phyloP scores from a whole-genome alignment of 2,113 vertebrate genomes.

The Otis tarda region DNA sequence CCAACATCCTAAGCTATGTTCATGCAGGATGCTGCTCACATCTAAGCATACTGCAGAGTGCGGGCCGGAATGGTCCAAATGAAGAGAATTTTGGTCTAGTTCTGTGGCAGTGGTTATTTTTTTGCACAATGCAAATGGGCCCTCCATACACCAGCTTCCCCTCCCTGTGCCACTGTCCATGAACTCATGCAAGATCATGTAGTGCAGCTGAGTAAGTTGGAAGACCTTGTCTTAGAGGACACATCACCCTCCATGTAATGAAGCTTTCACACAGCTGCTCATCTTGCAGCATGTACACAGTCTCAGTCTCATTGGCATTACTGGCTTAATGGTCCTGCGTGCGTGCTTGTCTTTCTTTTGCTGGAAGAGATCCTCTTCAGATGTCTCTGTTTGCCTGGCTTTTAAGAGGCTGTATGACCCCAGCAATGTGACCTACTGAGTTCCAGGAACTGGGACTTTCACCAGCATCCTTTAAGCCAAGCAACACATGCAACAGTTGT shows the following conservation, averaged over 20 bases:
- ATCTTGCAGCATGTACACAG: background rate
- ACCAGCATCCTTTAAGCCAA: background rate
- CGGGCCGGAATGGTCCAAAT: background rate
- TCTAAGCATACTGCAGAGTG: background rate
- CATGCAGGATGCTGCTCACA: background rate
- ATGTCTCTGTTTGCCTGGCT: background rate
- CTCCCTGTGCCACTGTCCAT: background rate
- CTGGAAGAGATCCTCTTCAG: background rate
- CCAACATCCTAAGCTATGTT: background rate
- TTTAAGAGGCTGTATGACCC: background rate
- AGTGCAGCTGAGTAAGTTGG: background rate
- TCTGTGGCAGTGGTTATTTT: background rate
- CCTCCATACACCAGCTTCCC: background rate
- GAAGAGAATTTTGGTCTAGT: background rate
- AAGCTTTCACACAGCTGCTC: background rate
- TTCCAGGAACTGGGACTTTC: background rate
- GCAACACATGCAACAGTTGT: background rate
- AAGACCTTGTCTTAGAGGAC: background rate
- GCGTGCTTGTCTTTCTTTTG: background rate
- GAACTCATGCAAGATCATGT: background rate
- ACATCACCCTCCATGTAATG: background rate
- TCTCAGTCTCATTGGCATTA: background rate
- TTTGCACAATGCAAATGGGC: background rate
- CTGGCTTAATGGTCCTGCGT: accelerated
- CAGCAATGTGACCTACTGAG: background rate